Base-by-base conservation (phyloP, 2,888 invertebrate genomes). In the Chloromyia formosa region DNA sequence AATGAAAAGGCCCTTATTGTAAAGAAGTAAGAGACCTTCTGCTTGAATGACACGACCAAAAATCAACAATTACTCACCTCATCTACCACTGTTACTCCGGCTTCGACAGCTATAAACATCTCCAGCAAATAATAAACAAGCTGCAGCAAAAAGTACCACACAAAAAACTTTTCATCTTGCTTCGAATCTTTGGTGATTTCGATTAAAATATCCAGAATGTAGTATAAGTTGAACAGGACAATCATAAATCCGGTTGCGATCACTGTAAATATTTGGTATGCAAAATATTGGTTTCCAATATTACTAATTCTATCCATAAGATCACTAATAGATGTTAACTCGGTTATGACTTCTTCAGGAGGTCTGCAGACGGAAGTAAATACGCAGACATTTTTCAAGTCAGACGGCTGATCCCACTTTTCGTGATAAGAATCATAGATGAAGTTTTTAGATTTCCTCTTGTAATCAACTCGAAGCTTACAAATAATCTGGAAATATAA, bases 191-290 rank as follows among this genome's bases (percentile, higher is more conserved):
- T 61, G 3, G 61, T 27, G 14, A 61, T 35, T 7, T 20, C 10
- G 1, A 61, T 35, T 14, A 27, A 23, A 1, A 61, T n/a, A n/a
- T 23, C 35, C 35, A 61, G 16, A 27, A 23, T 18, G 14, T 61
- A 61, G 49, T 66, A 66, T 10, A 3, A 20, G 3, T 66, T 66
- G 66, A 66, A 66, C 14, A 66, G 45, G 20, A 66, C 45, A 14
- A 22, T 66, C 16, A 49, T 42, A 22, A 49, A 66, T 20, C 35
- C 66, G 20, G 66, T 35, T 1, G 14, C 45, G 1, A 66, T n/a
- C 10, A 66, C 42, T 9, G 66, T 66, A 12, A 66, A 20, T 9
- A 66, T 22, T 12, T 66, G 45, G 22, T 45, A 66, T 1, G 66
- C 66, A 22, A 66, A 66, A 22, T 49, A 66, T 3, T 49, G 20